Evolutionary conservation across 2,113 vertebrate genomes (phyloP).

Genomic region (Catharus minimus): DNA sequence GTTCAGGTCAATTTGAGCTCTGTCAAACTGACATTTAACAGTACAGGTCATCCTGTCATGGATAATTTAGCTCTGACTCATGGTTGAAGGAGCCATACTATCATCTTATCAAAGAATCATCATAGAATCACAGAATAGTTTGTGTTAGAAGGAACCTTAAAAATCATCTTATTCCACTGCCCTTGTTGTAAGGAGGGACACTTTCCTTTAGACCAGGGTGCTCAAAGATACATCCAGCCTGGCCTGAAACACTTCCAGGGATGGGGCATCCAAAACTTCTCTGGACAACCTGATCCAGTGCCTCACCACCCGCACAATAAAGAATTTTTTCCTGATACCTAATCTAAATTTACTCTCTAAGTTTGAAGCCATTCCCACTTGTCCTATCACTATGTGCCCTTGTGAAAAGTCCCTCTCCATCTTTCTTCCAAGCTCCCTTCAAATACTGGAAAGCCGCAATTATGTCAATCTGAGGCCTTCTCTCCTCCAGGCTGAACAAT

Average conservation of each 20-base stretch:
- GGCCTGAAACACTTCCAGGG: background rate
- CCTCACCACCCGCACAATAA: accelerated
- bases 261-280: background rate
- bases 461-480: background rate
- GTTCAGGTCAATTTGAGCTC: background rate
- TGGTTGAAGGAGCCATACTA: background rate
- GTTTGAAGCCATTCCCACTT: background rate
- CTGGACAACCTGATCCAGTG: background rate
- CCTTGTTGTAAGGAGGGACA: too few relatives aligned
- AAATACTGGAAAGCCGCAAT: background rate
- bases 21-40: background rate
- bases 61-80: background rate
- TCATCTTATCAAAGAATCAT: background rate
- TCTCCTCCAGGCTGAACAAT: background rate
- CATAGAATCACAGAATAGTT: background rate
- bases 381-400: background rate
- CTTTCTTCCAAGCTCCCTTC: background rate
- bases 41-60: background rate
- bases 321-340: background rate
- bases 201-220: background rate
- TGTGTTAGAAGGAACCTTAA: background rate
- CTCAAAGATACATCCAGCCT: background rate
- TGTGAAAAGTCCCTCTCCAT: background rate
- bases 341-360: background rate
- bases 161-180: background rate